These are phyloP conservation scores for Trachelus iudaicus DNA, from an alignment of 2,888 invertebrate genomes.

Conservation along the genomic window DNA sequence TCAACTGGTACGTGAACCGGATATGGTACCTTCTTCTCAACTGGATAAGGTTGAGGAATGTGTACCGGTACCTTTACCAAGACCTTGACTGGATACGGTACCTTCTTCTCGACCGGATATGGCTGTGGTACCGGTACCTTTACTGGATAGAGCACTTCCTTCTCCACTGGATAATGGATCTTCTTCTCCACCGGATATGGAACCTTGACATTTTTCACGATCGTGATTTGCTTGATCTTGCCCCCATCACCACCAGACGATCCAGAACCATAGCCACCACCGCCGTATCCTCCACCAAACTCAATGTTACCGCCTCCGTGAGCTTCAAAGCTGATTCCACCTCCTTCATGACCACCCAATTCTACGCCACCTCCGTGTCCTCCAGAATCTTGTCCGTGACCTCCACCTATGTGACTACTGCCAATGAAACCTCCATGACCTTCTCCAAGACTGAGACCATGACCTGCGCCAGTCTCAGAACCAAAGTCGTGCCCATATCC, in stretches of 20 bases:
- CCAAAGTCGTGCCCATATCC: constrained; percentile 33
- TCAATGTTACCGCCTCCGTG: constrained; percentile 13
- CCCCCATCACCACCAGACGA: constrained; percentile 38
- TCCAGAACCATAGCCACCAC: constrained; percentile 13
- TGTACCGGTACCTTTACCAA: constrained; percentile 66
- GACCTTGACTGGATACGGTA: constrained; percentile 61
- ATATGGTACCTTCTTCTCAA: constrained; percentile 62
- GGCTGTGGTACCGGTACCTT: constrained; percentile 69
- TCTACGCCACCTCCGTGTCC: constrained; percentile 20
- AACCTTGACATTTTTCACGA: constrained; percentile 65
- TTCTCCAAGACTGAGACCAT: constrained; percentile 21
- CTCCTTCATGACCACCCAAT: constrained; percentile 22
- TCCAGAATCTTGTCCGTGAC: constrained; percentile 21
- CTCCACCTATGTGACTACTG: constrained; percentile 23
- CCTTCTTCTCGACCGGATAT: constrained; percentile 68
- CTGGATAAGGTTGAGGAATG: constrained; percentile 62
- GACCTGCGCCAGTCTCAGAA: constrained; percentile 33
- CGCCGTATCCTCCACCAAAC: constrained; percentile 4
- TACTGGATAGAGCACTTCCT: constrained; percentile 71
- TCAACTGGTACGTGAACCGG: constrained; percentile 62
- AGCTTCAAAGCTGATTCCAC: constrained; percentile 11
- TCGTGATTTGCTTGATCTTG: constrained; percentile 58
- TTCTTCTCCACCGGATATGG: constrained; percentile 77
- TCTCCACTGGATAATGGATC: constrained; percentile 75
- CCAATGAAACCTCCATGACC: constrained; percentile 23